Evolutionary conservation across 2,797 vertebrate species (phyloP).

Genomic region (Hydrolagus colliei): DNA sequence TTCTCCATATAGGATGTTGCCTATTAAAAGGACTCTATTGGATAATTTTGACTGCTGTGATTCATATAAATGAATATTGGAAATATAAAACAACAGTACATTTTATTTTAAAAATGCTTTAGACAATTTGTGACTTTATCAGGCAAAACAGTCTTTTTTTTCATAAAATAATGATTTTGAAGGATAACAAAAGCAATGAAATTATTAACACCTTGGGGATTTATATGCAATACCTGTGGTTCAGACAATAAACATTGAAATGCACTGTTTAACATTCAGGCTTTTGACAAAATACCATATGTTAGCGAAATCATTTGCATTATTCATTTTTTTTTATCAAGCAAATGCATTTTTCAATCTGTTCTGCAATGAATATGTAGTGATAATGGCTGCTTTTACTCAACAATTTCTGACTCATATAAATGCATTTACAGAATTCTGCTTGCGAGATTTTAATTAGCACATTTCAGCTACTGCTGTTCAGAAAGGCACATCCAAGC

Average conservation of each 20-base stretch:
- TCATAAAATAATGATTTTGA: not conserved
- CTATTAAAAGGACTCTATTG: not conserved
- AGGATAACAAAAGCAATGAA: not conserved
- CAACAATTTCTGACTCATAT: not conserved
- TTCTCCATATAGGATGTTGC: not conserved
- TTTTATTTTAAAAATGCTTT: not conserved
- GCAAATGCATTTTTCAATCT: slow-evolving; percentile 7
- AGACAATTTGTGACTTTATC: not conserved
- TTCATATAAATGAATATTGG: not conserved
- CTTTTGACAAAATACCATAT: not conserved
- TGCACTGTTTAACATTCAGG: not conserved
- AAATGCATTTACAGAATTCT: not conserved
- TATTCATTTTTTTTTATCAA: slow-evolving; percentile 22
- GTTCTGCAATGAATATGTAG: not conserved
- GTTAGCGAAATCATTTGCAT: not conserved
- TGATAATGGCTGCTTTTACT: not conserved
- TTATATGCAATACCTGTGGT: not conserved
- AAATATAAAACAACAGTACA: not conserved
- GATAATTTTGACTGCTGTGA: not conserved
- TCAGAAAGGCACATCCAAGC: not conserved
- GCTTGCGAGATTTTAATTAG: not conserved
- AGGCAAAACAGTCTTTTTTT: not conserved
- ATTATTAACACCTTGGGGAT: not conserved
- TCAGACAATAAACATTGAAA: slow-evolving; percentile 13
- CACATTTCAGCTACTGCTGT: not conserved